phyloP scores from a whole-genome alignment of 2,113 vertebrate species.

The Trematomus loennbergii region DNA sequence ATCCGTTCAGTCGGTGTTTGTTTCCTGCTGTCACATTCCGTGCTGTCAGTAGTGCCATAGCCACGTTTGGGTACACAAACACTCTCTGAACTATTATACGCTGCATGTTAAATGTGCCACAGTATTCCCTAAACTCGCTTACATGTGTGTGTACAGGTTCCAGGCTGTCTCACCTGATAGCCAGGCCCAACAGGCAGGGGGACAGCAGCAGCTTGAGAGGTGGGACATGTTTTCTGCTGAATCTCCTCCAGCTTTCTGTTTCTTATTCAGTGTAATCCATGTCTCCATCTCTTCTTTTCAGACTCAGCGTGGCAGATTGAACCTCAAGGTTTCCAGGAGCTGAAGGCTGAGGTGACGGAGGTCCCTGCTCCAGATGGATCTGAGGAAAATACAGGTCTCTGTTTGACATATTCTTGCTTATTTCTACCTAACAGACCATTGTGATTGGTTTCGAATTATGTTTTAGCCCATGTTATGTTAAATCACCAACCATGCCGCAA shows the following conservation, averaged over 20 bases:
- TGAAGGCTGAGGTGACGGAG: constrained; percentile 91
- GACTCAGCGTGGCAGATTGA: constrained; percentile 83
- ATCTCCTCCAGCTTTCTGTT: neutral
- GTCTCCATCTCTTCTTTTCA: constrained; percentile 36
- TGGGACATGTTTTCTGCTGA: constrained; percentile 26
- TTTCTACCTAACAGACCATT: neutral
- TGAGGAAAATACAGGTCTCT: constrained; percentile 66
- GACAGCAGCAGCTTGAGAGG: constrained; percentile 80
- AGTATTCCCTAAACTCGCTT: neutral
- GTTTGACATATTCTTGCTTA: neutral
- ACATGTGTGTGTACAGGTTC: constrained; percentile 61
- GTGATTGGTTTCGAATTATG: neutral
- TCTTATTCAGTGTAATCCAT: neutral
- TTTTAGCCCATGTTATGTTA: no score
- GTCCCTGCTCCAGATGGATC: constrained; percentile 84
- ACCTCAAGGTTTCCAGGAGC: constrained; percentile 86
- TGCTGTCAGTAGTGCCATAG: constrained; percentile 64
- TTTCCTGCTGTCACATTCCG: constrained; percentile 74
- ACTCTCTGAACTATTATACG: neutral
- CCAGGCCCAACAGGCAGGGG: constrained; percentile 71
- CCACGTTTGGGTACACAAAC: constrained; percentile 28
- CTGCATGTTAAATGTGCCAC: constrained; percentile 9
- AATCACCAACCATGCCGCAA: neutral
- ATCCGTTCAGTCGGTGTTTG: constrained; percentile 74
- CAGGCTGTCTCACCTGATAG: constrained; percentile 71